These are phyloP conservation scores for Lepas anatifera DNA, from an alignment of 2,888 invertebrate species.

Conservation along the genomic window DNA sequence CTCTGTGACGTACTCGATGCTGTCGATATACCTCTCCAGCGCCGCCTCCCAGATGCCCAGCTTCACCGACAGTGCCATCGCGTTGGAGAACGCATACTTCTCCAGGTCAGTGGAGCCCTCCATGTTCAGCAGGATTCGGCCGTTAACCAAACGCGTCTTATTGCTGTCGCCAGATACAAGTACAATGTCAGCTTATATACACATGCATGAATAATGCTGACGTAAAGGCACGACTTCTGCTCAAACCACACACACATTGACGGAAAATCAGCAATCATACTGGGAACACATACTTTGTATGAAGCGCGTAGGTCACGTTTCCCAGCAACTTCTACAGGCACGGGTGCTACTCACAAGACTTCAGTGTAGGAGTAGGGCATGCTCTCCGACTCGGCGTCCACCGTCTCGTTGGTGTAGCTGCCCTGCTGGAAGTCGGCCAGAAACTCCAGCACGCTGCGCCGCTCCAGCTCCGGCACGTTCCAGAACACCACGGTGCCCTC, in stretches of 20 bases:
- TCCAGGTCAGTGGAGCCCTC: slow-evolving; percentile 50
- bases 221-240: no score
- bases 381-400: slow-evolving; percentile 65
- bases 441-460: slow-evolving; percentile 60
- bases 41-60: slow-evolving; percentile 88
- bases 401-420: slow-evolving; percentile 52
- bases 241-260: no score
- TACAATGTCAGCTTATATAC: no score
- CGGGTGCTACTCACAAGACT: slow-evolving; percentile 30
- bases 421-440: slow-evolving; percentile 50
- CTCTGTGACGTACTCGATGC: slow-evolving; percentile 66
- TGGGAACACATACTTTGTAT: no score
- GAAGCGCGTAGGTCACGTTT: no score
- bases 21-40: slow-evolving; percentile 66
- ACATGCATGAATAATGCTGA: no score
- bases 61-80: slow-evolving; percentile 84
- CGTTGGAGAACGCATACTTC: slow-evolving; percentile 89
- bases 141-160: slow-evolving; percentile 37
- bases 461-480: slow-evolving; percentile 73
- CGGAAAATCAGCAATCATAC: no score
- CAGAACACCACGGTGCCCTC: slow-evolving; percentile 85
- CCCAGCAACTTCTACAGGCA: no score
- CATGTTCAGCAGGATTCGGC: slow-evolving; percentile 39
- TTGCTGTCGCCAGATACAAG: no score
- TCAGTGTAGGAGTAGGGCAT: slow-evolving; percentile 64